Percentiles rank a stretch among this genome's conserved stretches.
phyloP scores from a whole-genome alignment of 1,140 invertebrate genomes.

The Drosophila athabasca region DNA sequence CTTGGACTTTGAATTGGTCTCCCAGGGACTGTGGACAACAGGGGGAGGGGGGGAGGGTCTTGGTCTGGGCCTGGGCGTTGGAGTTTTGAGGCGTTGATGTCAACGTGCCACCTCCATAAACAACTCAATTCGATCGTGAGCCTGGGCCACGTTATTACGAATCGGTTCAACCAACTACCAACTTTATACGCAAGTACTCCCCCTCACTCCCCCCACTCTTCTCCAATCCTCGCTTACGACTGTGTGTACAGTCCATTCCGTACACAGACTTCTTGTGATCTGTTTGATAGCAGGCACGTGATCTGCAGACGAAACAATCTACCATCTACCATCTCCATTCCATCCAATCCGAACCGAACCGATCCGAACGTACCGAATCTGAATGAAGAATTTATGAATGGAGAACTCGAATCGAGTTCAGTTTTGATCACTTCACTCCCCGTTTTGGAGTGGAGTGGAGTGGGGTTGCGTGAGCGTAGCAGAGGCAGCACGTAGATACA shows the following conservation, averaged over 20 bases:
- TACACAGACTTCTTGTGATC: neutral
- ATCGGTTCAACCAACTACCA: conserved; percentile 71
- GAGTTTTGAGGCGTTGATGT: conserved; percentile 53
- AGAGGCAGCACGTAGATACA: neutral
- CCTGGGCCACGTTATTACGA: conserved; percentile 42
- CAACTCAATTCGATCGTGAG: conserved; percentile 55
- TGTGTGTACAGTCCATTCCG: neutral
- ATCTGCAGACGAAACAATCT: conserved; percentile 60
- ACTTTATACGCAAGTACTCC: conserved; percentile 3
- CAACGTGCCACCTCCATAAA: conserved; percentile 57
- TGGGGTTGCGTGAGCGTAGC: conserved; percentile 25
- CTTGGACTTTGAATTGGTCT: conserved; percentile 43
- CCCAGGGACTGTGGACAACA: neutral
- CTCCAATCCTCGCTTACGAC: neutral
- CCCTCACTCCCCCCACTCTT: no score
- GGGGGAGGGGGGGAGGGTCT: conserved; percentile 3
- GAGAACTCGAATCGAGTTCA: conserved; percentile 21
- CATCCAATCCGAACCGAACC: no score
- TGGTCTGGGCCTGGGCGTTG: neutral
- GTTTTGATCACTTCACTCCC: conserved; percentile 32
- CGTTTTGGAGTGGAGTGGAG: neutral
- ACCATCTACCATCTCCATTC: no score
- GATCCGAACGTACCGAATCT: conserved; percentile 50
- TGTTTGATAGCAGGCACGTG: conserved; percentile 71
- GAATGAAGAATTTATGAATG: conserved; percentile 80